Evolutionary conservation across 2,888 invertebrate genomes (phyloP).

Genomic region (Apamea monoglypha): DNA sequence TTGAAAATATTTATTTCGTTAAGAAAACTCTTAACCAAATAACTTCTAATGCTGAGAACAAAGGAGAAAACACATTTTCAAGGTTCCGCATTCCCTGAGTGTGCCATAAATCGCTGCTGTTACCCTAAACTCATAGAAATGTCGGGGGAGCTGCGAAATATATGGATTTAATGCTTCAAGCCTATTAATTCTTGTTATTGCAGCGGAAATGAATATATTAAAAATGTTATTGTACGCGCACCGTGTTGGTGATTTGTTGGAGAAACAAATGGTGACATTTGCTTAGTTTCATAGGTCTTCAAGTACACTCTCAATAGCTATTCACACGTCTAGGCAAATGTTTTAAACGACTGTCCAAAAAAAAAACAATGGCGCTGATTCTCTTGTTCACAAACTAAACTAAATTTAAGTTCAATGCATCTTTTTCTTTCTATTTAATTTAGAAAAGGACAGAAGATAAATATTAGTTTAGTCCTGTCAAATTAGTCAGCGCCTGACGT

Average conservation of each 20-base stretch:
- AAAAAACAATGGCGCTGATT: no score
- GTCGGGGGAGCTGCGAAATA: conserved; percentile 37
- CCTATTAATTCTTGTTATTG: conserved; percentile 42
- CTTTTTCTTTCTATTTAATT: no score
- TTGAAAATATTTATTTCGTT: conserved; percentile 40
- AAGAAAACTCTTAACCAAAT: conserved; percentile 44
- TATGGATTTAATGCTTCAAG: conserved; percentile 43
- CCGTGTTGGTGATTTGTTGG: not conserved
- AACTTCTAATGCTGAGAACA: conserved; percentile 51
- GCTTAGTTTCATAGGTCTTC: no score
- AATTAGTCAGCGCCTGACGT: no score
- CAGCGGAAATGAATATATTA: conserved; percentile 36
- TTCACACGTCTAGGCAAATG: no score
- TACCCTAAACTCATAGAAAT: conserved; percentile 53
- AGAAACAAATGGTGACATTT: not conserved
- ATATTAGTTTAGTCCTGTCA: no score
- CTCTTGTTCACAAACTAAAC: no score
- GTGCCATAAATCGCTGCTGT: conserved; percentile 56
- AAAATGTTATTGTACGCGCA: conserved; percentile 4
- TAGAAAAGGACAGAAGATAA: no score
- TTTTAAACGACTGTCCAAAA: no score
- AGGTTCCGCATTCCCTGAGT: conserved; percentile 46
- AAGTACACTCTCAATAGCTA: no score
- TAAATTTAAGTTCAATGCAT: no score
- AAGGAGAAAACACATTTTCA: conserved; percentile 47